Conservation (phyloP, 2,888 invertebrate species). For the Cheilosia scutellata region DNA sequence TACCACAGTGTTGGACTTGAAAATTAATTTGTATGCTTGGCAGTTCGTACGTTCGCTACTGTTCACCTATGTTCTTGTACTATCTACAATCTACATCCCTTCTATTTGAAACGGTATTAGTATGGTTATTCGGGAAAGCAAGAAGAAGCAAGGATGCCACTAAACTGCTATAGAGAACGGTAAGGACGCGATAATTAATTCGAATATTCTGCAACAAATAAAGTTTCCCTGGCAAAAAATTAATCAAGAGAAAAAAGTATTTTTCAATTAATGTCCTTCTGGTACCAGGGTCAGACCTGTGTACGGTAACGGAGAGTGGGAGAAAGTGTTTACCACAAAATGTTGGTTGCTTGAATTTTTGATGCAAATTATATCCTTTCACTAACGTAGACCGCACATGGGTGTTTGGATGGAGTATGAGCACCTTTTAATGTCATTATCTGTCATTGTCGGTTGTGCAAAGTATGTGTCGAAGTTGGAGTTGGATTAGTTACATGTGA, state of each 20-base stretch:
- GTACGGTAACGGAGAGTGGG: slow-evolving; percentile 1
- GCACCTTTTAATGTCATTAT: slow-evolving; percentile 57
- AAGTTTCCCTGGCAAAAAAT: slow-evolving; percentile 54
- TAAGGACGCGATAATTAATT: slow-evolving; percentile 67
- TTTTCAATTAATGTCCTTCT: slow-evolving; percentile 68
- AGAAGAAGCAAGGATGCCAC: slow-evolving; percentile 12
- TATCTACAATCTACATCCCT: slow-evolving; percentile 27
- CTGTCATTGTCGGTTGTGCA: slow-evolving; percentile 8
- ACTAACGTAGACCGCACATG: slow-evolving; percentile 44
- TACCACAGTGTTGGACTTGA: slow-evolving; percentile 58
- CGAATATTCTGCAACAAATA: slow-evolving; percentile 54
- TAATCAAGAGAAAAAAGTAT: slow-evolving; percentile 68
- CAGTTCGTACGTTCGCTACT: slow-evolving; percentile 64
- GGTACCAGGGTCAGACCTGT: slow-evolving; percentile 40
- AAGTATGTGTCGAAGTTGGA: not conserved
- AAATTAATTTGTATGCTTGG: slow-evolving; percentile 67
- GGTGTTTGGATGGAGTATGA: slow-evolving; percentile 9
- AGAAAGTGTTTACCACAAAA: slow-evolving; percentile 43
- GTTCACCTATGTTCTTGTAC: slow-evolving; percentile 59
- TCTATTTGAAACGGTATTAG: slow-evolving; percentile 32
- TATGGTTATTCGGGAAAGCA: slow-evolving; percentile 24
- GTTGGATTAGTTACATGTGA: not conserved
- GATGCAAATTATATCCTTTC: slow-evolving; percentile 64
- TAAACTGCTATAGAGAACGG: slow-evolving; percentile 25
- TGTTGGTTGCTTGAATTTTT: slow-evolving; percentile 51